phyloP scores from a whole-genome alignment of 2,888 invertebrate genomes.

The Phorcus lineatus region DNA sequence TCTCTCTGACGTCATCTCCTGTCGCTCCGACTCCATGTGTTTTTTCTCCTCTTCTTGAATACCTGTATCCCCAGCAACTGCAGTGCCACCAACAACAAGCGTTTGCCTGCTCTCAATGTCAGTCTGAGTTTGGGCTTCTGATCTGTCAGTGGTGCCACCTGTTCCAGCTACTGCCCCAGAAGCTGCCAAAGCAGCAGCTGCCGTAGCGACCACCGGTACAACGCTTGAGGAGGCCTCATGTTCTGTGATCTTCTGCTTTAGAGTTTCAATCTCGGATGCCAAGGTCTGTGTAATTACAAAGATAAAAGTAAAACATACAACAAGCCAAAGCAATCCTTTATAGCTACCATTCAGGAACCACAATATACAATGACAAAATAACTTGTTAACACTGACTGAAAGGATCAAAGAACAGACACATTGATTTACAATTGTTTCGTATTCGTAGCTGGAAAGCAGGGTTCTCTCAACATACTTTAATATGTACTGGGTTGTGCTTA shows the following conservation, averaged over 20 bases:
- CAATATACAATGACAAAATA: too few relatives aligned
- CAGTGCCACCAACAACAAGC: constrained; percentile 30
- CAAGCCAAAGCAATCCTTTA: too few relatives aligned
- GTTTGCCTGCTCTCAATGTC: background rate
- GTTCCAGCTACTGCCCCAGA: constrained; percentile 26
- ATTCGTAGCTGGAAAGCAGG: too few relatives aligned
- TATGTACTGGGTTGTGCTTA: too few relatives aligned
- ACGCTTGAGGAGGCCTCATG: background rate
- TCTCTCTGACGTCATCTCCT: constrained; percentile 50
- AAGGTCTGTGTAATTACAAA: background rate
- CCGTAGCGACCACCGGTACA: constrained; percentile 36
- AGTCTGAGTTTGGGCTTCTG: background rate
- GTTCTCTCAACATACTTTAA: too few relatives aligned
- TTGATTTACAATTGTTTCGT: too few relatives aligned
- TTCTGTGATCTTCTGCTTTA: background rate
- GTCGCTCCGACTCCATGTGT: constrained; percentile 50
- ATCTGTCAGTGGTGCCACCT: background rate
- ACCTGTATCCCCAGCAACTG: constrained; percentile 45
- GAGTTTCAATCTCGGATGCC: constrained; percentile 29
- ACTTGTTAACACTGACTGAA: too few relatives aligned
- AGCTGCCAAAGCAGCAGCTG: constrained; percentile 39
- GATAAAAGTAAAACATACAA: background rate
- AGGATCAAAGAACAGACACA: too few relatives aligned
- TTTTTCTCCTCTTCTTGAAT: constrained; percentile 49
- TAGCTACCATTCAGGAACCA: too few relatives aligned